Percentiles rank a stretch among this genome's conserved stretches.
Conservation (phyloP, 2,888 invertebrate species). For the Timandra comae region DNA sequence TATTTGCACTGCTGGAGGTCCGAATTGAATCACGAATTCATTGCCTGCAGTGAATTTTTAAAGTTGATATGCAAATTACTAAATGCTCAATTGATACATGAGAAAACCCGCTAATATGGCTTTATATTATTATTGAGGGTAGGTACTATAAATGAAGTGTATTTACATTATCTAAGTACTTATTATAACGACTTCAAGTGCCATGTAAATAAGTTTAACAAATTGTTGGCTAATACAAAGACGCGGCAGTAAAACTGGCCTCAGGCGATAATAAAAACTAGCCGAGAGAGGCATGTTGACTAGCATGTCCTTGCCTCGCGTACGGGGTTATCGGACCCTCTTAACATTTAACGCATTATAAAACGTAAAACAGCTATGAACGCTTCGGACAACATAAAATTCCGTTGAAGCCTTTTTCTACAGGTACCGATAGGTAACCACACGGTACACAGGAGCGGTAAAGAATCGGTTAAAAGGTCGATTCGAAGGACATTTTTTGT, state of each 20-base stretch:
- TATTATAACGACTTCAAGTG: no score
- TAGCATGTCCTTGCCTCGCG: slow-evolving; percentile 59
- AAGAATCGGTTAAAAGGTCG: slow-evolving; percentile 63
- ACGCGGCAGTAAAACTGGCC: slow-evolving; percentile 42
- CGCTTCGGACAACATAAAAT: slow-evolving; percentile 66
- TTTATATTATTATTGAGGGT: no score
- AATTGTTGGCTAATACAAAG: slow-evolving; percentile 26
- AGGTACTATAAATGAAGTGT: no score
- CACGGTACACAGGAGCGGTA: slow-evolving; percentile 44
- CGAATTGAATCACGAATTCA: no score
- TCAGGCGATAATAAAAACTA: slow-evolving; percentile 45
- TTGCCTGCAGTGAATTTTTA: no score
- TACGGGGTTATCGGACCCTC: slow-evolving; percentile 70
- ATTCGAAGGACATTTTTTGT: slow-evolving; percentile 63
- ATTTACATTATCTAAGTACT: no score
- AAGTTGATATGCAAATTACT: no score
- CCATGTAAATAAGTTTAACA: no score
- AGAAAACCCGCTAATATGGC: no score
- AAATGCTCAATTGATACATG: no score
- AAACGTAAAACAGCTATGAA: slow-evolving; percentile 66
- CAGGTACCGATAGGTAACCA: slow-evolving; percentile 60
- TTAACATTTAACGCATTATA: slow-evolving; percentile 71
- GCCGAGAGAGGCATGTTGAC: slow-evolving; percentile 32
- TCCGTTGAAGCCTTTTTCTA: slow-evolving; percentile 70
- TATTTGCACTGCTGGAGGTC: no score